Percentiles rank a stretch among this genome's conserved stretches.
phyloP scores from a whole-genome alignment of 2,113 vertebrate genomes.

The Indri indri region DNA sequence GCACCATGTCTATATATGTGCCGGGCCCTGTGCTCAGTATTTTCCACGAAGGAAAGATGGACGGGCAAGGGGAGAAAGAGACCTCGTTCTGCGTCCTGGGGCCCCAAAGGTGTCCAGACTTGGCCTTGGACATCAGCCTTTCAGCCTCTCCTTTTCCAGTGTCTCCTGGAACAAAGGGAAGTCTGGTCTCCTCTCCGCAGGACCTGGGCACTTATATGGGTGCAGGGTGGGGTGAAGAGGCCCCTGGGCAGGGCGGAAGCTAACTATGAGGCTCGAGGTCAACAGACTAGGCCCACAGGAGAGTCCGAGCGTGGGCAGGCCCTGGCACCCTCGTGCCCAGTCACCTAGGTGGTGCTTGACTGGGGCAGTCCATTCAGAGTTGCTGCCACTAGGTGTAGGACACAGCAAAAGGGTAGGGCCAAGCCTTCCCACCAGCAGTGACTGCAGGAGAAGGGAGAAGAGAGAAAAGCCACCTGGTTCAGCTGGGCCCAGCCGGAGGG shows the following conservation, averaged over 20 bases:
- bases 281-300: neutral
- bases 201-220: neutral
- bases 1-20: neutral
- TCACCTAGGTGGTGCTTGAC: neutral
- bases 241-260: neutral
- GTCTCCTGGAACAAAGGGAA: neutral
- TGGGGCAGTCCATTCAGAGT: neutral
- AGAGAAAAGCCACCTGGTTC: neutral
- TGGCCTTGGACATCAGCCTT: neutral
- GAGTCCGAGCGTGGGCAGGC: neutral
- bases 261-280: neutral
- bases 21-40: neutral
- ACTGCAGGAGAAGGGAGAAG: neutral
- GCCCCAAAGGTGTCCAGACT: neutral
- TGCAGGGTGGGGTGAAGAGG: neutral
- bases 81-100: neutral
- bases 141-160: neutral
- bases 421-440: neutral
- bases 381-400: slow-evolving; percentile 38
- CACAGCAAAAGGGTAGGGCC: neutral
- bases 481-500: neutral
- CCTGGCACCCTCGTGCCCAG: neutral
- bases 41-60: neutral
- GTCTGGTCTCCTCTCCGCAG: neutral
- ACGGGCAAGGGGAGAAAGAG: neutral